Base-by-base conservation (phyloP, 1,140 invertebrate species). In the Calosoma granatense region DNA sequence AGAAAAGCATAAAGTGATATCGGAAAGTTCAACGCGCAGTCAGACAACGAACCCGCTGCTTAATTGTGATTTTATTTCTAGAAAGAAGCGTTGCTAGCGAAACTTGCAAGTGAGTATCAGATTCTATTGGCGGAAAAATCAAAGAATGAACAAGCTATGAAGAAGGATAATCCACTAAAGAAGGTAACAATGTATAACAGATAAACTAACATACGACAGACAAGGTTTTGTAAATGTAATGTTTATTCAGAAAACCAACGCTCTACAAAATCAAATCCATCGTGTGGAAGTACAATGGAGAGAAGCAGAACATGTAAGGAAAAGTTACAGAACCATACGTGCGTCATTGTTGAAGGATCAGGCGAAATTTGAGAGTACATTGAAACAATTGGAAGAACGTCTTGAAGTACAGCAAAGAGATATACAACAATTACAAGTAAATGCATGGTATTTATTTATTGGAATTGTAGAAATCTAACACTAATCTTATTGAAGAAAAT, bases 251-350 rank as follows among this genome's bases (percentile, higher is more conserved):
- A 75, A 81, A 59, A 81, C 85, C 1, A 80, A 81, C 2, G 80
- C 81, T 58, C 70, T 90, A 57, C 87, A 88, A 70, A 89, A 88
- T 70, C 79, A 82, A 64, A 85, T 86, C 39, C 86, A 90, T 65
- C 80, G 82, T 59, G 80, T 87, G 1, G 79, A 86, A 53, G 82
- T 90, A 26, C 87, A 88, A 72, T 83, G 84, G 74, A 84, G 86
- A 70, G 87, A 90, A 71, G 86, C 86, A 1, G 83, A 87, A 63
- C 80, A 88, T 56, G 78, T 89, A 1, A 79, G 82, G 57, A 86
- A 86, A 68, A 89, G 88, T 65, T 90, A 90, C 62, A 73, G 74
- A 51, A 81, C 80, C 4, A 88, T 89, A n/a, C 74, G 81, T 62
- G 76, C 78, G 56, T 84, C 82, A n/a, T 65, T 90, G 0, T 76